Conservation (phyloP, 2,797 vertebrate species). For the Mallotus villosus region DNA sequence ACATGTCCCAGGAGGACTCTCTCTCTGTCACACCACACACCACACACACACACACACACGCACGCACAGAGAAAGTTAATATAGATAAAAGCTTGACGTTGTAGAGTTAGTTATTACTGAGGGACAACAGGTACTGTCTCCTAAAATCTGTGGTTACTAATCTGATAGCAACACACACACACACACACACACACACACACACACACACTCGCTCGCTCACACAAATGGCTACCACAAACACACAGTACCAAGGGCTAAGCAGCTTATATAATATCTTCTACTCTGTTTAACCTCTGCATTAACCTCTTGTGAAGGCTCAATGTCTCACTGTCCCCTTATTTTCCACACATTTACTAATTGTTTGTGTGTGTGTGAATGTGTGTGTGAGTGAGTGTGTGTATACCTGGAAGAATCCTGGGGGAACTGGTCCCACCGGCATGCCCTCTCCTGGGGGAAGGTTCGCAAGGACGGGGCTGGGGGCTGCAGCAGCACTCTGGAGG, state of each 20-base stretch:
- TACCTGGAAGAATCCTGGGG: conserved; percentile 98
- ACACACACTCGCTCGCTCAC: neutral
- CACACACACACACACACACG: conserved; percentile 6
- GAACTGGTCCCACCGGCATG: conserved; percentile 96
- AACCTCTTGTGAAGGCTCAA: too few species aligned
- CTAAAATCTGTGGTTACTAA: conserved; percentile 9
- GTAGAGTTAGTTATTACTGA: neutral
- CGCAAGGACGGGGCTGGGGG: conserved; percentile 92
- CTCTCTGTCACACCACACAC: conserved; percentile 17
- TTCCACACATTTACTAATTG: too few species aligned
- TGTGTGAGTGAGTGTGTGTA: neutral
- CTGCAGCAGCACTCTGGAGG: conserved; percentile 90
- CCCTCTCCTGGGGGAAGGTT: conserved; percentile 96
- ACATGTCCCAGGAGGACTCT: conserved; percentile 25
- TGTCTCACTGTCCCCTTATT: too few species aligned
- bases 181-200: neutral
- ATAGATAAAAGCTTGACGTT: too few species aligned
- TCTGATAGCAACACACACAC: neutral
- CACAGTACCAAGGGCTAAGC: neutral
- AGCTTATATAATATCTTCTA: neutral
- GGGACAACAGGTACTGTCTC: neutral
- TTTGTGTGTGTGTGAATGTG: neutral
- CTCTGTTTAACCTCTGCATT: too few species aligned
- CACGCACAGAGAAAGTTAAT: neutral
- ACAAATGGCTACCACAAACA: neutral